Evolutionary conservation across 2,113 vertebrate species (phyloP).

Genomic region (Serinus canaria): DNA sequence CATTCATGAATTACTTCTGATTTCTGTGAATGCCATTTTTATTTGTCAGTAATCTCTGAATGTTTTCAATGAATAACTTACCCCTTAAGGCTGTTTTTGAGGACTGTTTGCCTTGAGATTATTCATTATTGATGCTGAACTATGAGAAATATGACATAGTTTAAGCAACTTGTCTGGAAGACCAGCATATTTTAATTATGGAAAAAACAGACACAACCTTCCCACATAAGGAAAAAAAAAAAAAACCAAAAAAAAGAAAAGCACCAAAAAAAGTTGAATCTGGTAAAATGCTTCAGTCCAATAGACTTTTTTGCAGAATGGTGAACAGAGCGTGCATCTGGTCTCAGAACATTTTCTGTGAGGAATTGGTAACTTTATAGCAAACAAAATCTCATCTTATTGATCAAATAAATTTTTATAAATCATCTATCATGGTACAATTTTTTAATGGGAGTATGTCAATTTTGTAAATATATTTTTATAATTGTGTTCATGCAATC

Average conservation of each 20-base stretch:
- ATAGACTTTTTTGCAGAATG: background rate
- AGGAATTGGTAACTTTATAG: background rate
- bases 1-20: slow-evolving; percentile 17
- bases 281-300: background rate
- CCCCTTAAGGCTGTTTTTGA: background rate
- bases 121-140: background rate
- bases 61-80: background rate
- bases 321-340: background rate
- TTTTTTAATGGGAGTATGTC: background rate
- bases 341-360: background rate
- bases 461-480: slow-evolving; percentile 1
- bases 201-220: background rate
- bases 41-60: slow-evolving; percentile 8
- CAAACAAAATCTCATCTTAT: background rate
- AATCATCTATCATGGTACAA: background rate
- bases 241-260: too few species aligned
- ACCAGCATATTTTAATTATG: background rate
- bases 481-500: background rate
- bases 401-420: background rate
- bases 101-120: background rate
- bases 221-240: background rate
- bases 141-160: background rate
- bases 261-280: background rate
- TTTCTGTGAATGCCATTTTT: slow-evolving; percentile 6
- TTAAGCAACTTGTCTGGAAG: background rate